Conservation (phyloP, 2,888 invertebrate species). For the Labia minor region DNA sequence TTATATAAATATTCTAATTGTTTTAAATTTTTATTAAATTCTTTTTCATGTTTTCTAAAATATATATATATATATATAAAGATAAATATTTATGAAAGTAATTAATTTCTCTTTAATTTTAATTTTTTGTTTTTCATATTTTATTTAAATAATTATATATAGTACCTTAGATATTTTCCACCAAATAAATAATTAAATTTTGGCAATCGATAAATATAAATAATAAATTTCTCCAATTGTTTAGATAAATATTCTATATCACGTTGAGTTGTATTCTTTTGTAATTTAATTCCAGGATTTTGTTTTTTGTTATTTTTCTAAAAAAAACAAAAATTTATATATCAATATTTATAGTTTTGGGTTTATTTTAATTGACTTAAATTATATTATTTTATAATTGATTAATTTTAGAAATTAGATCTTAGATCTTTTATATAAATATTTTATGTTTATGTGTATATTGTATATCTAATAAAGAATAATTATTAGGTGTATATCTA, state of each 20-base stretch:
- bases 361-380: no score
- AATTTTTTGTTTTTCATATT: no score
- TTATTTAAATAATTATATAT: no score
- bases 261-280: not conserved
- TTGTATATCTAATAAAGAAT: no score
- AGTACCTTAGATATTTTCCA: not conserved
- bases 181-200: not conserved
- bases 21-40: not conserved
- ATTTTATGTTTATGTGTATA: no score
- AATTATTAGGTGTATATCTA: no score
- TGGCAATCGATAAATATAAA: not conserved
- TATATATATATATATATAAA: not conserved
- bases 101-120: no score
- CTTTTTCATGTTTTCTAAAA: constrained; percentile 14
- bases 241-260: not conserved
- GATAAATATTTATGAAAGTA: not conserved
- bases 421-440: no score
- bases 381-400: no score
- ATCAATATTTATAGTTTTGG: no score
- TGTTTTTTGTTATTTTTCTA: not conserved
- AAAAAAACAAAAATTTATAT: not conserved
- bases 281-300: not conserved
- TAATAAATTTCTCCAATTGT: not conserved
- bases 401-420: no score
- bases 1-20: not conserved